Base-by-base conservation (phyloP, 35 echinoderm and acorn worm species). In the Ptychodera flava region DNA sequence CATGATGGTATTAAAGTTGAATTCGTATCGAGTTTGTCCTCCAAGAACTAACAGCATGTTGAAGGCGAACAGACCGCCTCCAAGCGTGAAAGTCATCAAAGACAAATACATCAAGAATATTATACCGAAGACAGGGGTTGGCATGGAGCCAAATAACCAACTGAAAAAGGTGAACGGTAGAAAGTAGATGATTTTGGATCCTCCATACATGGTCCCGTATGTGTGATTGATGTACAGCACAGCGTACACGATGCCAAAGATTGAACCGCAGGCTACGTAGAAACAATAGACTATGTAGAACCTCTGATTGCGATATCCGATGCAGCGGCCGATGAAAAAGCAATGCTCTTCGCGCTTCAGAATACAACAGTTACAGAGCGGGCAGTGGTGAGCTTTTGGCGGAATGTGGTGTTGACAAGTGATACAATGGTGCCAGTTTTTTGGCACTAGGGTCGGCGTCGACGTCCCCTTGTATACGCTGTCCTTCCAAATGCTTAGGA, bases 391-490 rank as follows among this genome's bases (percentile, higher is more conserved):
- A 32, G 91, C 85, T 37, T 91, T 85, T 22, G 94, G 94, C 28
- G 94, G 94, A 34, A 90, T 90, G 52, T 97, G 88, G 33, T 97
- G 94, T 86, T 93, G 91, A 38, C 94, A 97, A 0, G 94, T 91
- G 0, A 93, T 86, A 35, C 94, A 97, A 83, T 97, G 90, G 0
- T 81, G 91, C 94, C 94, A 97, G 36, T 88, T 84, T 81, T 93
- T 97, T 6, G 45, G 45, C 22, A 64, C 45, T 12, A 22, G 45
- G 45, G 6, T 64, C 22, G 45, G 45, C 6, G 45, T 22, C 45
- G 45, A 22, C 45, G 45, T 64, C 45, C 6, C 45, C 6, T 22
- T 6, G 45, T 64, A 64, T 6, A 64, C 6, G 22, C 45, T 64
- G 6, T 64, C 22, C 6, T 22, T 64, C 22, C 45, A 22, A 12